These are phyloP conservation scores for Yoshiicerus persimilis DNA, from an alignment of 1,140 invertebrate genomes.

Conservation along the genomic window DNA sequence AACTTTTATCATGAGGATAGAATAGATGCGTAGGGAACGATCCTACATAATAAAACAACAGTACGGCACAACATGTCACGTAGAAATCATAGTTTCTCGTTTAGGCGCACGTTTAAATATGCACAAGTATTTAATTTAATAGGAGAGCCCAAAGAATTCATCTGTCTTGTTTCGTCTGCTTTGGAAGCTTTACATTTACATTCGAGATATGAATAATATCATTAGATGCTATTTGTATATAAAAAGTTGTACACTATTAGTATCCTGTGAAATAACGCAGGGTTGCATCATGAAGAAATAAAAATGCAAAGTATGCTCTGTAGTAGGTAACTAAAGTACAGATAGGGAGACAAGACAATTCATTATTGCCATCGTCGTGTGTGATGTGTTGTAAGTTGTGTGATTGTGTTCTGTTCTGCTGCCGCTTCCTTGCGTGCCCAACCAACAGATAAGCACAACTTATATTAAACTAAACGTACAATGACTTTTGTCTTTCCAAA, in stretches of 20 bases:
- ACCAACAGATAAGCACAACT: not conserved
- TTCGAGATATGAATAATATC: not conserved
- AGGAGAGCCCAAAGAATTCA: not conserved
- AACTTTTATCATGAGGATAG: not conserved
- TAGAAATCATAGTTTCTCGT: not conserved
- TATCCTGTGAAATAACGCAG: not conserved
- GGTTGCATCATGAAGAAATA: not conserved
- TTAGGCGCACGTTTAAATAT: not conserved
- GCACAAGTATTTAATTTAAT: conserved; percentile 8
- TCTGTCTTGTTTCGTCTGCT: not conserved
- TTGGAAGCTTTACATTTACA: not conserved
- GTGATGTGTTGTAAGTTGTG: conserved; percentile 8
- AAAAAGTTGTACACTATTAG: not conserved
- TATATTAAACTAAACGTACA: not conserved
- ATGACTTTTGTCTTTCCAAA: not conserved
- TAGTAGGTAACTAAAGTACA: not conserved
- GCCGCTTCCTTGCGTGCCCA: not conserved
- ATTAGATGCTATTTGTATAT: not conserved
- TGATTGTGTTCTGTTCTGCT: not conserved
- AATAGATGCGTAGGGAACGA: not conserved
- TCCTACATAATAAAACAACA: not conserved
- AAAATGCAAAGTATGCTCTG: not conserved
- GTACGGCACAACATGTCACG: not conserved
- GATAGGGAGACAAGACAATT: not conserved
- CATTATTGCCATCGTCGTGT: conserved; percentile 8